These are phyloP conservation scores for Lepidurus couesii DNA, from an alignment of 1,140 invertebrate genomes.

Conservation along the genomic window DNA sequence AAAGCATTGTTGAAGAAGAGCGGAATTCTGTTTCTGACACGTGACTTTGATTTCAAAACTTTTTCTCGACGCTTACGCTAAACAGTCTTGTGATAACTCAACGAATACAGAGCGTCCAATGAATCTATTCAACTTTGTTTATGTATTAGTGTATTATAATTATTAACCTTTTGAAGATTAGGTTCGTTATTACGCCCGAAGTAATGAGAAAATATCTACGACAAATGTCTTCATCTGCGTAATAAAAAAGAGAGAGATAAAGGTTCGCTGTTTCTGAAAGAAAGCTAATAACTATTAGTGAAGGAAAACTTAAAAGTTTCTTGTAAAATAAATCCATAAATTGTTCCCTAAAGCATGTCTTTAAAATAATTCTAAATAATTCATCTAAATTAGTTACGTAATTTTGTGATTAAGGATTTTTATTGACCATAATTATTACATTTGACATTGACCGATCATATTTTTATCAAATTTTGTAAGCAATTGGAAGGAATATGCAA, in stretches of 20 bases:
- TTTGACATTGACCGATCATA: no score
- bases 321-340: not conserved
- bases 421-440: no score
- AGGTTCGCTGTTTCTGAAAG: not conserved
- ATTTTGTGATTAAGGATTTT: no score
- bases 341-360: not conserved
- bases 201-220: no score
- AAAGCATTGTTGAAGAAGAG: constrained; percentile 25
- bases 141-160: no score
- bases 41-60: not conserved
- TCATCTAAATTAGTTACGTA: not conserved
- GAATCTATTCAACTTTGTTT: no score
- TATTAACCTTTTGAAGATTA: no score
- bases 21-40: not conserved
- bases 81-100: not conserved
- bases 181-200: no score
- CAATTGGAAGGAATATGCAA: no score
- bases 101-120: not conserved
- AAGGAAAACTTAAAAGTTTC: not conserved
- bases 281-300: not conserved
- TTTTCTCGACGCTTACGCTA: not conserved
- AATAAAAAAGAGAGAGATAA: no score
- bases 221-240: no score
- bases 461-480: no score
- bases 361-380: not conserved